Evolutionary conservation across 2,888 invertebrate genomes (phyloP), one percentile per base, ranked within the genome.

Genomic region (Gortyna flavago): DNA sequence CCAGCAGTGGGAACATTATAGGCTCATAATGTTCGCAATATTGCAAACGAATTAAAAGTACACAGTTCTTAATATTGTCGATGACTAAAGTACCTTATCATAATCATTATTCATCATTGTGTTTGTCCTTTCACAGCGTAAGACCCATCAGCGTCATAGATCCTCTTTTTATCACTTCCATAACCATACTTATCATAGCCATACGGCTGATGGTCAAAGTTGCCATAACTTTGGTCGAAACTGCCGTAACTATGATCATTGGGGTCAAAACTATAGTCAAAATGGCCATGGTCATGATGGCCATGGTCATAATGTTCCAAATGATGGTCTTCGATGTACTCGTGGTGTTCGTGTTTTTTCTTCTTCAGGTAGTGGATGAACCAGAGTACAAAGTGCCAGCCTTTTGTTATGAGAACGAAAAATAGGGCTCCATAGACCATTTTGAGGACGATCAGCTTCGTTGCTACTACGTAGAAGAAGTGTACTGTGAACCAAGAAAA

Each of bases 61-160:
- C 21, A 69, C n/a, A 41, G 11, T 62, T 54, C 7, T 0, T 13
- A 9, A 61, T 2, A 1, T 44, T 80, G 0, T 54, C 41, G 29
- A 2, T 51, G 32, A 41, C 7, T 51, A n/a, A 16, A 62, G 1
- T 21, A 32, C 7, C 13, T 35, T 25, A 35, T 70, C 7, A 25
- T 21, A 8, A 57, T 84, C 18, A 83, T 68, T 81, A 4, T 48
- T 21, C 48, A 48, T 48, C 48, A 48, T 48, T 48, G 0, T 48
- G 7, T 48, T 21, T 21, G 32, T 67, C 82, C 89, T 86, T 92
- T 92, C 0, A 96, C 93, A 62, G 96, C 92, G 88, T 93, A 96
- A 0, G 96, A 96, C 0, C 96, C 96, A 85, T 96, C 96, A 0
- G 96, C 90, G 70, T 96, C 96, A 79, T 96, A 96, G 44, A 94